Percentiles rank a stretch among this genome's conserved stretches.
phyloP scores from a whole-genome alignment of 92 coral and sea anemone species.

The Nematostella vectensis region DNA sequence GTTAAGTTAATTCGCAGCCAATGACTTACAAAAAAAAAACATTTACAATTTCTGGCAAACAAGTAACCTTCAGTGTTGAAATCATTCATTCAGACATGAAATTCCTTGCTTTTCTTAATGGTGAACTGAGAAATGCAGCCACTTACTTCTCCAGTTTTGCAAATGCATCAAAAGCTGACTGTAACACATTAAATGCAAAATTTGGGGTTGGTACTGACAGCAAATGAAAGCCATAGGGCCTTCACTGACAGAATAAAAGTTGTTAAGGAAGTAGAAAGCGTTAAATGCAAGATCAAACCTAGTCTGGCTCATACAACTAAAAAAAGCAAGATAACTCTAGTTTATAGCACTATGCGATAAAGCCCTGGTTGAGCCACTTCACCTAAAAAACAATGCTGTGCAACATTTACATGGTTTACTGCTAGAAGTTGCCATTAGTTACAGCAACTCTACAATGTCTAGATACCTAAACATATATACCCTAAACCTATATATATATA shows the following conservation, averaged over 20 bases:
- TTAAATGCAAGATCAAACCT: background rate
- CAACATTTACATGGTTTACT: background rate
- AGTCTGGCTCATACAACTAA: background rate
- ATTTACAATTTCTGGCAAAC: conserved; percentile 28
- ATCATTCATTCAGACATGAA: conserved; percentile 61
- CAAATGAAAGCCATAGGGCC: conserved; percentile 43
- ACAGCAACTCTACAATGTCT: too few relatives aligned
- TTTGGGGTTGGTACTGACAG: conserved; percentile 31
- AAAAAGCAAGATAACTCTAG: background rate
- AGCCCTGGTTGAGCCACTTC: conserved; percentile 1
- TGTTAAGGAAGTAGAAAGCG: background rate
- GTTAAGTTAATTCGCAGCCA: conserved; percentile 7
- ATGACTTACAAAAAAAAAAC: conserved; percentile 3
- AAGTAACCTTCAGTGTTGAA: conserved; percentile 42
- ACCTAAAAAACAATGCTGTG: background rate
- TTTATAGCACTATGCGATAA: background rate
- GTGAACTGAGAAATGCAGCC: conserved; percentile 51
- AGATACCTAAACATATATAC: too few relatives aligned
- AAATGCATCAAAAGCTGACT: conserved; percentile 32
- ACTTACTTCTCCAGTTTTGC: conserved; percentile 60
- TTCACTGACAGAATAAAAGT: conserved; percentile 4
- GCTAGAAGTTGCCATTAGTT: background rate
- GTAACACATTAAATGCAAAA: conserved; percentile 12
- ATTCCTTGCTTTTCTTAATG: conserved; percentile 46
- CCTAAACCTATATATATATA: too few relatives aligned